Base-by-base conservation (phyloP, 2,113 vertebrate species). In the Echinops telfairi region DNA sequence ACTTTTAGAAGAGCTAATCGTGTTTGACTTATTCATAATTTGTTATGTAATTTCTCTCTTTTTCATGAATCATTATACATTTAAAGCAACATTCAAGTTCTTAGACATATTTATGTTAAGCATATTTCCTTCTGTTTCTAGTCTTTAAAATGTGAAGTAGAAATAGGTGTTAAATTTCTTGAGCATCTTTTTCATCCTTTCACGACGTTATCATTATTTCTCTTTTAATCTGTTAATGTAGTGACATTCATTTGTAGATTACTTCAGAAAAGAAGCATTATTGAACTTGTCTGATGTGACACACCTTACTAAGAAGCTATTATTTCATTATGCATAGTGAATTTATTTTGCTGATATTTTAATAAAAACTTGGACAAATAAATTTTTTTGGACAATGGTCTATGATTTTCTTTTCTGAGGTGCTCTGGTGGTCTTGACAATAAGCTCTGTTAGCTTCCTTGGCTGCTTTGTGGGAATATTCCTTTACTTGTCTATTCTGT, bases 401-500 rank as follows among this genome's bases (percentile, higher is more conserved):
- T 64, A 10, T 83, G 83, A 31, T 78, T 71, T 96, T 83, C 12
- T 86, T 71, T 75, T 68, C 40, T 93, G 27, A 14, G 10, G 9
- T 79, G 19, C 4, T 19, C 14, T 87, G n/a, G 3, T 75, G 60
- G 25, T 43, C 73, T 87, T 71, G 60, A 19, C 79, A 82, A 4
- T 60, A 87, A 75, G 33, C 12, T 71, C 23, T 62, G 33, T 14
- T 53, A 66, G 27, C n/a, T 89, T 83, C 29, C 83, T 53, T 53
- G 1, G 47, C 47, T 53, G 47, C 47, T 40, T 40, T 78, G 77
- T 27, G 36, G 25, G 3, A 47, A 73, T 19, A 82, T 22, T 57
- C 15, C 33, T 60, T 88, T 57, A 70, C 70, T 60, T 82, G 75
- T 85, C 27, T 80, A 22, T 60, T 95, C 43, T 89, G 83, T 76